Evolutionary conservation across 2,888 invertebrate species (phyloP).

Genomic region (Smittia aterrima): DNA sequence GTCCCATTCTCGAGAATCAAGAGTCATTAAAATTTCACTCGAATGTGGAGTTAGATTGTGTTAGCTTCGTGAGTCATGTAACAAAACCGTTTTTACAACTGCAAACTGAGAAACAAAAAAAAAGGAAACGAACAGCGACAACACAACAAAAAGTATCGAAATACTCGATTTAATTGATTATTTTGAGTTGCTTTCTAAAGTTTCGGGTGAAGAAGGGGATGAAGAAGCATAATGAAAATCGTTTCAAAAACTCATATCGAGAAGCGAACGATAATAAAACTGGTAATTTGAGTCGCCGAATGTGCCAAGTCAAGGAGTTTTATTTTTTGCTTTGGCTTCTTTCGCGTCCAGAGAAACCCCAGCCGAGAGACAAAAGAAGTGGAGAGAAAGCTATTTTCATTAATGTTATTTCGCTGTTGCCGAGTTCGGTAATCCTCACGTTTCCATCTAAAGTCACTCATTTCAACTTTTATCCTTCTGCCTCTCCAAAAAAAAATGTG

Average conservation of each 20-base stretch:
- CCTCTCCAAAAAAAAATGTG: background rate
- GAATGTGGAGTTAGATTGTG: background rate
- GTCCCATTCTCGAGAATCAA: background rate
- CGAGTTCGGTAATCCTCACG: slow-evolving; percentile 25
- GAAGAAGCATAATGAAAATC: background rate
- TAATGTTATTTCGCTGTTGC: slow-evolving; percentile 18
- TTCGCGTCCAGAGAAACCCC: slow-evolving; percentile 7
- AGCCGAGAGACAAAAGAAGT: background rate
- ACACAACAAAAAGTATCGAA: slow-evolving; percentile 25
- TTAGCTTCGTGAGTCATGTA: background rate
- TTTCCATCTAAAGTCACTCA: slow-evolving; percentile 18
- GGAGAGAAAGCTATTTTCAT: background rate
- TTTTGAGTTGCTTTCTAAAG: slow-evolving; percentile 11
- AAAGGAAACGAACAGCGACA: background rate
- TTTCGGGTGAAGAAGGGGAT: background rate
- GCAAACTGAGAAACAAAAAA: background rate
- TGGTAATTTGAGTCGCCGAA: slow-evolving; percentile 18
- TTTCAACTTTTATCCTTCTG: background rate
- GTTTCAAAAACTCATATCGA: background rate
- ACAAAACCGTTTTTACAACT: background rate
- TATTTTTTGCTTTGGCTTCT: slow-evolving; percentile 24
- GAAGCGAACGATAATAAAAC: background rate
- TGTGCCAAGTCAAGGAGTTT: background rate
- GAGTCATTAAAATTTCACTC: slow-evolving; percentile 16
- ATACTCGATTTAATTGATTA: slow-evolving; percentile 31